Percentiles rank a stretch among this genome's conserved stretches.
These are phyloP conservation scores for Oncorhynchus masou DNA, from an alignment of 2,113 vertebrate species.

Conservation along the genomic window DNA sequence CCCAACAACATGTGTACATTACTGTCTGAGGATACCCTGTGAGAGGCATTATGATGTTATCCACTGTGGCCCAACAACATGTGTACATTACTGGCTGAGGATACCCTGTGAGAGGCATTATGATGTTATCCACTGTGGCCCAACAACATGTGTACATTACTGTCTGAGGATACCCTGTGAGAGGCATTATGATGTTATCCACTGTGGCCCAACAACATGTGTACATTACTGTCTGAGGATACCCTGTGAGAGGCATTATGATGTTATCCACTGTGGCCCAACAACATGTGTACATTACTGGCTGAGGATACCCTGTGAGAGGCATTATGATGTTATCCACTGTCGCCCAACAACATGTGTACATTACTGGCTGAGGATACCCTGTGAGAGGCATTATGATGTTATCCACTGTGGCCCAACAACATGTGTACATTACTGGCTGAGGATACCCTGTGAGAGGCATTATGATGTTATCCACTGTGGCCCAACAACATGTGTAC, in stretches of 20 bases:
- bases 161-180: not conserved
- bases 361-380: constrained; percentile 75
- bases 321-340: not conserved
- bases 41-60: constrained; percentile 25
- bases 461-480: not conserved
- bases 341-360: no score
- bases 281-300: constrained; percentile 40
- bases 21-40: constrained; percentile 81
- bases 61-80: no score
- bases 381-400: constrained; percentile 64
- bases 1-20: constrained; percentile 2
- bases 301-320: constrained; percentile 80
- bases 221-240: constrained; percentile 64
- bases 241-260: constrained; percentile 74
- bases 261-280: not conserved
- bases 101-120: no score
- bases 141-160: not conserved
- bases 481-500: no score
- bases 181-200: no score
- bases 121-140: no score
- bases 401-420: no score
- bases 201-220: no score
- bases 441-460: constrained; percentile 77
- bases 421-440: constrained; percentile 59
- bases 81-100: not conserved